Conservation (phyloP, 2,113 vertebrate genomes). For the Octodon degus region DNA sequence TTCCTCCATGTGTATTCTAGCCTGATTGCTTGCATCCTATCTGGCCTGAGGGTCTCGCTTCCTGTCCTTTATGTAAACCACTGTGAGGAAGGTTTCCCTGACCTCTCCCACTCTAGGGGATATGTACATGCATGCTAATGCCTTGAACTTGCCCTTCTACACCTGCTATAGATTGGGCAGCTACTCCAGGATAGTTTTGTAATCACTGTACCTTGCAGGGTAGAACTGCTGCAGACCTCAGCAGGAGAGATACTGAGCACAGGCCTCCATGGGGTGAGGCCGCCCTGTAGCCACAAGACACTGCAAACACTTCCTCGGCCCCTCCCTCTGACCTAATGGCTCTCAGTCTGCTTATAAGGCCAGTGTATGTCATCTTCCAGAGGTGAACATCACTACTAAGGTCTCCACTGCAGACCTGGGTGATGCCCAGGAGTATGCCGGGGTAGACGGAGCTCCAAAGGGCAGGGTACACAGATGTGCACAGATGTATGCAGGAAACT, state of each 20-base stretch:
- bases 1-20: neutral
- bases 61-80: neutral
- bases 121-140: accelerated
- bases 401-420: neutral
- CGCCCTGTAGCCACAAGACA: neutral
- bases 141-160: neutral
- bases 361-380: neutral
- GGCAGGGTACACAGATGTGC: neutral
- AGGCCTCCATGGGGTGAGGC: too few species aligned
- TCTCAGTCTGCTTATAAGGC: neutral
- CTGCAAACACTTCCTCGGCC: neutral
- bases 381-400: too few species aligned
- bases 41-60: neutral
- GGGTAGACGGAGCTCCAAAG: neutral
- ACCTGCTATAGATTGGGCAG: neutral
- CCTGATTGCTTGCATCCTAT: neutral
- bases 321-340: neutral
- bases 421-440: neutral
- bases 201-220: neutral
- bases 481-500: accelerated
- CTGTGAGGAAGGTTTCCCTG: neutral
- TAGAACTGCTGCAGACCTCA: neutral
- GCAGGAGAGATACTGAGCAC: neutral
- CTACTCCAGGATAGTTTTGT: neutral
- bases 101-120: neutral